A percentile compares a stretch with the other conserved stretches of the same genome.
Evolutionary conservation across 2,113 vertebrate species (phyloP).

Genomic region (Periophthalmus modestus): DNA sequence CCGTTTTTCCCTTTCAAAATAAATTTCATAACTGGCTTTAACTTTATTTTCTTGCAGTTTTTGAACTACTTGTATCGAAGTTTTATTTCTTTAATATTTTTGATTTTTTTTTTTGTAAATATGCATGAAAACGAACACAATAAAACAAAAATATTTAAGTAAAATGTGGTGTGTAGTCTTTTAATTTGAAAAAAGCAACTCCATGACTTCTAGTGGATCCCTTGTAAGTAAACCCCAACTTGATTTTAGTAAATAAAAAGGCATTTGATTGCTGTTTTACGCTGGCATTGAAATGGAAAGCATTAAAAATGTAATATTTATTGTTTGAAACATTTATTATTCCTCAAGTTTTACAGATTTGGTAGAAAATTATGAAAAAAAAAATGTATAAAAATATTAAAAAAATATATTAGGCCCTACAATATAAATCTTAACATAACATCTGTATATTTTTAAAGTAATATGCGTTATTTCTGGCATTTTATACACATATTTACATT

Average conservation of each 20-base stretch:
- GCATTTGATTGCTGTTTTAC: constrained; percentile 31
- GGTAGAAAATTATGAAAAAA: constrained; percentile 20
- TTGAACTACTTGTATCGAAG: neutral
- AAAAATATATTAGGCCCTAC: constrained; percentile 60
- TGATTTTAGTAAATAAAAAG: constrained; percentile 60
- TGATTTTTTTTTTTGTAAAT: neutral
- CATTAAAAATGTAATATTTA: constrained; percentile 5
- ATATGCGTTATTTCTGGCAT: neutral
- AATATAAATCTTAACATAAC: constrained; percentile 84
- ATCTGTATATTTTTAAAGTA: constrained; percentile 66
- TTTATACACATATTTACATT: constrained; percentile 5
- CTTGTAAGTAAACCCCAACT: constrained; percentile 24
- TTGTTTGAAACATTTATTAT: neutral
- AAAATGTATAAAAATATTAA: constrained; percentile 79
- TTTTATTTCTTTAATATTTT: neutral
- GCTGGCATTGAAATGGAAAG: neutral
- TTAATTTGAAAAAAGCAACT: neutral
- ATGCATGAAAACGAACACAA: neutral
- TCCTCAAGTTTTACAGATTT: constrained; percentile 16
- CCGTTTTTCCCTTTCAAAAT: constrained; percentile 47
- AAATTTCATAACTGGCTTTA: neutral
- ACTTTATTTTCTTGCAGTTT: neutral
- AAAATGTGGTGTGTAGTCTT: neutral
- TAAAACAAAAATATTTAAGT: neutral
- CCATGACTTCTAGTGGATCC: neutral